A percentile compares a stretch with the other conserved stretches of the same genome.
phyloP scores from a whole-genome alignment of 2,888 invertebrate species.

The Sinotaia quadrata region DNA sequence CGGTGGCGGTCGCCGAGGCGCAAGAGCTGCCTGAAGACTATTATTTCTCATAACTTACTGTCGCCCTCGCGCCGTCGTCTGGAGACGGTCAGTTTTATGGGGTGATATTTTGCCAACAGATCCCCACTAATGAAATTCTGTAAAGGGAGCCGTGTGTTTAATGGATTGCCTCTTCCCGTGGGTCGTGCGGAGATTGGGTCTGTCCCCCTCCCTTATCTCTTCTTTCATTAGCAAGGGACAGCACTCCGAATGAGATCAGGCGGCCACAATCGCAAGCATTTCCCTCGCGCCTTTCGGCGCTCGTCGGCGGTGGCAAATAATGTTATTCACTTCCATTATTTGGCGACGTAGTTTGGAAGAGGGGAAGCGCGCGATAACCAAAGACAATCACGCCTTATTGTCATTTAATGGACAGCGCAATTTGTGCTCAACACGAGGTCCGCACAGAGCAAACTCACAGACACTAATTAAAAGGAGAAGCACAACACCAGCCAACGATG shows the following conservation, averaged over 20 bases:
- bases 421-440: conserved; percentile 31
- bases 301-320: conserved; percentile 35
- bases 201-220: conserved; percentile 27
- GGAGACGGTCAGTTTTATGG: conserved; percentile 23
- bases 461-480: conserved; percentile 40
- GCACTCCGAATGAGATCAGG: conserved; percentile 40
- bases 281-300: conserved; percentile 33
- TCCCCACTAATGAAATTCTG: conserved; percentile 38
- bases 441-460: conserved; percentile 32
- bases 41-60: conserved; percentile 36
- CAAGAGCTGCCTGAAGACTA: conserved; percentile 26
- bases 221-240: conserved; percentile 37
- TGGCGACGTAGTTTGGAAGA: conserved; percentile 34
- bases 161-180: conserved; percentile 38
- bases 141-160: conserved; percentile 37
- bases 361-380: conserved; percentile 31
- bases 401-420: conserved; percentile 37
- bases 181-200: conserved; percentile 36
- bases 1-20: conserved; percentile 16
- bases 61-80: conserved; percentile 18
- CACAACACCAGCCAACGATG: conserved; percentile 6
- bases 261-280: conserved; percentile 34
- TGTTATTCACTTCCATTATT: conserved; percentile 40
- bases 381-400: conserved; percentile 41
- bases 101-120: conserved; percentile 39